A percentile compares a stretch with the other conserved stretches of the same genome.
phyloP scores from a whole-genome alignment of 2,888 invertebrate genomes.

The Caenorhabditis plicata region DNA sequence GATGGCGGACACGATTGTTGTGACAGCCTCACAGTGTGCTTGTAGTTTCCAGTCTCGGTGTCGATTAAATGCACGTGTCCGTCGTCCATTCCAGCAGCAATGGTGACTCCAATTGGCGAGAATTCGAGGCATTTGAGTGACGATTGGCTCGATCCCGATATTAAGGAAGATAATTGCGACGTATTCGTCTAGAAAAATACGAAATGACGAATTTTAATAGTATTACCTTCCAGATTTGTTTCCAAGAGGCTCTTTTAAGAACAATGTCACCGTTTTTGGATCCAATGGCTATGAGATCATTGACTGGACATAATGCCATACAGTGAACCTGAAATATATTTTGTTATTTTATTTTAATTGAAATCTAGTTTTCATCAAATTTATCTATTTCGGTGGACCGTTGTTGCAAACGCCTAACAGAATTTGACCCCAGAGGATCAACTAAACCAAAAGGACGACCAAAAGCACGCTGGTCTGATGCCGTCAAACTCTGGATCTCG shows the following conservation, averaged over 20 bases:
- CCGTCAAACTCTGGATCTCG: too few species aligned
- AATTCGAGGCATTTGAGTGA: slow-evolving; percentile 20
- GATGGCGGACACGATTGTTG: too few species aligned
- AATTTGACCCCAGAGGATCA: too few species aligned
- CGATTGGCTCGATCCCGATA: neutral
- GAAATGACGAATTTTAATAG: neutral
- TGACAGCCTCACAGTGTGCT: slow-evolving; percentile 1
- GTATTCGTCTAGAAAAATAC: neutral
- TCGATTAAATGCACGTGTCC: slow-evolving; percentile 47
- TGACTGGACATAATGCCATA: slow-evolving; percentile 42
- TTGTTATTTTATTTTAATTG: too few species aligned
- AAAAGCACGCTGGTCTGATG: too few species aligned
- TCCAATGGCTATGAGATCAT: slow-evolving; percentile 52
- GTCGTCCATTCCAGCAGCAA: slow-evolving; percentile 46
- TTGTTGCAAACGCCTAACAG: too few species aligned
- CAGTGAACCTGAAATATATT: slow-evolving; percentile 7
- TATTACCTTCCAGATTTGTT: slow-evolving; percentile 57
- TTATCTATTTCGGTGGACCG: neutral
- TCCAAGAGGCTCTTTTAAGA: slow-evolving; percentile 51
- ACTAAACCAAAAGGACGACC: too few species aligned
- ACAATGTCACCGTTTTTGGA: slow-evolving; percentile 51
- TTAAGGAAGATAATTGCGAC: neutral
- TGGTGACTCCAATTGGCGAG: slow-evolving; percentile 46
- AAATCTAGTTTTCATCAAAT: neutral
- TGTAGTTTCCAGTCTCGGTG: slow-evolving; percentile 38